Base-by-base conservation (phyloP, 2,888 invertebrate species). In the Drosophila macrospina region DNA sequence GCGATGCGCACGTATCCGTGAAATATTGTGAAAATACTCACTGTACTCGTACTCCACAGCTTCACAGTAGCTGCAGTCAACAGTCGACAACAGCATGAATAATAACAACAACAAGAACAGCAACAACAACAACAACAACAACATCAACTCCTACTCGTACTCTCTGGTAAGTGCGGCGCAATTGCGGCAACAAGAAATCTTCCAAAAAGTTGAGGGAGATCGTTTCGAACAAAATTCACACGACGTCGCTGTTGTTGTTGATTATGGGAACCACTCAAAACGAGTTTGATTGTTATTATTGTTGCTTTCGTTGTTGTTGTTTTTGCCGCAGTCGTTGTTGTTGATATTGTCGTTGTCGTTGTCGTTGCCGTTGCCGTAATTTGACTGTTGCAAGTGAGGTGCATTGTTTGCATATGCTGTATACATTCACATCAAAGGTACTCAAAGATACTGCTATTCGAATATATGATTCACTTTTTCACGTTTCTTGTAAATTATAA, bases 1-100 rank as follows among this genome's bases (percentile, higher is more conserved):
- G 69, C 75, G 57, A 64, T 66, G 83, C 50, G 72, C 85, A 89
- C 77, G 83, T 86, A 89, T 88, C 86, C 85, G 89, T 85, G 89
- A 89, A 89, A 89, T 86, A 82, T 86, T 88, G 89, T 86, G 88
- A 83, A 89, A 85, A 89, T 82, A 85, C 61, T 37, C 60, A n/a
- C 20, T 82, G 87, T 82, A 85, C 61, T 32, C 42, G 13, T 24
- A 51, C 67, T 68, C 59, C 61, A 54, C 20, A 56, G 45, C 26
- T 26, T 7, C 26, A 41, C 52, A 56, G 45, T 63, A 71, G 42
- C 74, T 41, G 55, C 64, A 61, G 44, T 34, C 57, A 64, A 45
- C 74, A 55, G 37, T 13, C 36, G 28, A 45, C 47, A 65, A 45
- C 37, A 20, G 16, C 61, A 20, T 20, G 3, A 20, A n/a, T n/a